These are phyloP conservation scores for Plestiodon gilberti DNA, from an alignment of 2,113 vertebrate genomes.

Conservation along the genomic window DNA sequence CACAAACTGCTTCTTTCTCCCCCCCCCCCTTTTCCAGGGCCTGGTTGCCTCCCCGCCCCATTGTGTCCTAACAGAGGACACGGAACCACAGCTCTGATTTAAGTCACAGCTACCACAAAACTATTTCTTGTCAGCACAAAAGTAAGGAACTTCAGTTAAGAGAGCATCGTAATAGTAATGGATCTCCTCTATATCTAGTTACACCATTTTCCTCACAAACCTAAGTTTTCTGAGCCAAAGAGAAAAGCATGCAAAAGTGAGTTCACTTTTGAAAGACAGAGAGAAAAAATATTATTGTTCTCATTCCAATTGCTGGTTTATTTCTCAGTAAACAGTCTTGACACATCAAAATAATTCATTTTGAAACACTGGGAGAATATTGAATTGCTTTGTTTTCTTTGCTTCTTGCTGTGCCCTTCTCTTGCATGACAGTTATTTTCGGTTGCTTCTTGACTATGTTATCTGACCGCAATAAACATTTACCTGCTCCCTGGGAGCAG, in stretches of 20 bases:
- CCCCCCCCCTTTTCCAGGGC: background rate
- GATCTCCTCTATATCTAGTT: conserved; percentile 21
- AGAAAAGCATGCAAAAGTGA: background rate
- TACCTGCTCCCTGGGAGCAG: background rate
- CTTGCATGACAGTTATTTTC: background rate
- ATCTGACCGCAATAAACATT: background rate
- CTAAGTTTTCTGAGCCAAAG: conserved; percentile 26
- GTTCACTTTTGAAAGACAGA: background rate
- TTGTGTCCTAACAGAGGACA: background rate
- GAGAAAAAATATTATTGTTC: background rate
- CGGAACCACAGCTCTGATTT: background rate
- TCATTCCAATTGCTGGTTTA: conserved; percentile 35
- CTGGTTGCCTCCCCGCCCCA: background rate
- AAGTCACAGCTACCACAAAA: background rate
- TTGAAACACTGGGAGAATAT: conserved; percentile 27
- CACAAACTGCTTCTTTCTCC: background rate
- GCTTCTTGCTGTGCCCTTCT: background rate
- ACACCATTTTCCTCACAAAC: background rate
- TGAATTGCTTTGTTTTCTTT: background rate
- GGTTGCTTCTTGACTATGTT: background rate
- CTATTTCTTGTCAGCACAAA: conserved; percentile 37
- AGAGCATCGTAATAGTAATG: background rate
- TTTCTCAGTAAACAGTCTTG: conserved; percentile 28
- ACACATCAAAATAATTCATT: background rate
- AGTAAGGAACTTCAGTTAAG: conserved; percentile 36